Percentiles rank a stretch among this genome's conserved stretches.
phyloP scores from a whole-genome alignment of 2,888 invertebrate species.

The Synergus umbraculus region DNA sequence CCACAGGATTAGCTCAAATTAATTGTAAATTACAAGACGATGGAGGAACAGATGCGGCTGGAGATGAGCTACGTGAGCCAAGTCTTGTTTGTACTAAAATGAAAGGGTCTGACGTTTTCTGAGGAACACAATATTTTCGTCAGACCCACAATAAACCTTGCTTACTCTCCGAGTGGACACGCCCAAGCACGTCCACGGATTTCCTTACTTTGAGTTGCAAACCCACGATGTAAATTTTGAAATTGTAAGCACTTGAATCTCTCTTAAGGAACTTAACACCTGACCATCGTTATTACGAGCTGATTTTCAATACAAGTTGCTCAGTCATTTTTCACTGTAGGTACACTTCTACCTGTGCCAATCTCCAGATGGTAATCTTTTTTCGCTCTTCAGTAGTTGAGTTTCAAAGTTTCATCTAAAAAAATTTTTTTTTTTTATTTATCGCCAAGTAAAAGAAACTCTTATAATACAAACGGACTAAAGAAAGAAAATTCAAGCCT shows the following conservation, averaged over 20 bases:
- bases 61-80: background rate
- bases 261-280: background rate
- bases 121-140: background rate
- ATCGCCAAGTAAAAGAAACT: no score
- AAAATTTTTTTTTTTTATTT: no score
- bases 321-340: conserved; percentile 20
- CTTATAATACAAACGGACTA: no score
- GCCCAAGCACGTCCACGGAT: conserved; percentile 27
- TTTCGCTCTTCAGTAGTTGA: background rate
- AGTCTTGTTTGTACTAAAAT: conserved; percentile 21
- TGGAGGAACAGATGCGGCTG: background rate
- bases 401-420: background rate
- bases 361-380: conserved; percentile 13
- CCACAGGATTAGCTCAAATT: conserved; percentile 9
- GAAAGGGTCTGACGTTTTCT: background rate
- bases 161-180: background rate
- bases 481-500: no score
- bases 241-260: conserved; percentile 10
- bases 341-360: conserved; percentile 26
- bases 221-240: conserved; percentile 30
- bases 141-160: conserved; percentile 7
- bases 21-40: background rate
- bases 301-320: conserved; percentile 18
- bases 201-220: conserved; percentile 4
- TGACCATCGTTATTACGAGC: conserved; percentile 14